A percentile compares a stretch with the other conserved stretches of the same genome.
These are phyloP conservation scores for Acipenser oxyrinchus DNA, from an alignment of 2,797 vertebrate species.

Conservation along the genomic window DNA sequence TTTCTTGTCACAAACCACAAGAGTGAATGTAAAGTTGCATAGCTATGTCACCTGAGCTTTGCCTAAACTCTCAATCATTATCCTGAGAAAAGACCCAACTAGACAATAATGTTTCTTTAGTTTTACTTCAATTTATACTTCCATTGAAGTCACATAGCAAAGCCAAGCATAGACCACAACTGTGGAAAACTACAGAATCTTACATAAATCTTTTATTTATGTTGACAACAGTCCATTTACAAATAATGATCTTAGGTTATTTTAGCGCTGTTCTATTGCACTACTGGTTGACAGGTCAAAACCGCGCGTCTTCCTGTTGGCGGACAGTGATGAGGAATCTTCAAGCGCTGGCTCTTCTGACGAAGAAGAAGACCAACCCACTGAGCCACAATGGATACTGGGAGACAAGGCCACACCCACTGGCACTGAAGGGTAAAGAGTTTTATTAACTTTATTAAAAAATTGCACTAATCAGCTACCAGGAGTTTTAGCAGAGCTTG, in stretches of 20 bases:
- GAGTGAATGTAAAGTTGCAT: too few species aligned
- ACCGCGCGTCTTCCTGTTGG: constrained; percentile 57
- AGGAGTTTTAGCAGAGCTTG: neutral
- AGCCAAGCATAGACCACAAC: neutral
- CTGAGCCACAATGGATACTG: constrained; percentile 44
- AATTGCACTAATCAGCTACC: neutral
- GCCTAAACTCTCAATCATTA: too few species aligned
- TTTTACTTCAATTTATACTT: too few species aligned
- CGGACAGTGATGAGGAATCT: constrained; percentile 80
- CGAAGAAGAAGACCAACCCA: constrained; percentile 61
- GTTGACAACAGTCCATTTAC: too few species aligned
- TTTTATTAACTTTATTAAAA: too few species aligned
- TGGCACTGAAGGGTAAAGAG: constrained; percentile 60
- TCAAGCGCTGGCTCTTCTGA: constrained; percentile 80
- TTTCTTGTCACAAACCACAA: too few species aligned
- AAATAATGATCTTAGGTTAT: neutral
- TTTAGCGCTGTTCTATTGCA: neutral
- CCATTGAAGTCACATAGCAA: neutral
- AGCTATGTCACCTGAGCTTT: too few species aligned
- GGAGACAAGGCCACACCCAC: constrained; percentile 51
- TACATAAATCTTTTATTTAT: neutral
- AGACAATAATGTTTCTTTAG: too few species aligned
- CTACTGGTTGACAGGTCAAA: constrained; percentile 33
- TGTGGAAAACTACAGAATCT: neutral
- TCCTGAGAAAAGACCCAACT: too few species aligned